Percentiles rank a stretch among this genome's conserved stretches.
phyloP scores from a whole-genome alignment of 2,797 vertebrate genomes.

The Zalophus californianus region DNA sequence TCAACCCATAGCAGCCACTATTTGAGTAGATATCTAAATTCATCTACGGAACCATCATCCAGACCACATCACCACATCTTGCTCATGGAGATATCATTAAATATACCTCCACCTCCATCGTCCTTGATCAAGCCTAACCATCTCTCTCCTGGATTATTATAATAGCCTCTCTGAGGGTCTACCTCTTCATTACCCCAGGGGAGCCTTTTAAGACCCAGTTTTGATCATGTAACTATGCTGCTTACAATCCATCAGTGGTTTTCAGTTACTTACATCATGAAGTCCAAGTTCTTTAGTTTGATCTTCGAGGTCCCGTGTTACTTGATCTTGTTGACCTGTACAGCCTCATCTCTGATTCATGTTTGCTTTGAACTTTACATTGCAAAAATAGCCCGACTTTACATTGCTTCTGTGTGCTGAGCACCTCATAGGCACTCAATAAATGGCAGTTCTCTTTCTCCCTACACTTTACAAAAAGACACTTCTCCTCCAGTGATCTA shows the following conservation, averaged over 20 bases:
- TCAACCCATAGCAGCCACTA: background rate
- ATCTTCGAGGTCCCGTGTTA: background rate
- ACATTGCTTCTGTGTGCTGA: background rate
- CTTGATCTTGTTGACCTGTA: background rate
- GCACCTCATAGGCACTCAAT: background rate
- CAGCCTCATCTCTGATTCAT: background rate
- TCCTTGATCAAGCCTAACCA: background rate
- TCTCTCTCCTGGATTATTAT: background rate
- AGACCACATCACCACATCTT: background rate
- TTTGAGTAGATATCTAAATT: background rate
- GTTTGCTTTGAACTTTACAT: background rate
- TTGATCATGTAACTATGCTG: background rate
- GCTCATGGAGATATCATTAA: background rate
- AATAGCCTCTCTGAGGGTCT: background rate
- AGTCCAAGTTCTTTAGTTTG: background rate
- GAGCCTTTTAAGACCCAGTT: background rate
- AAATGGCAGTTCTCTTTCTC: background rate
- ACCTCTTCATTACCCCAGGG: background rate
- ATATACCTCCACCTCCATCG: background rate
- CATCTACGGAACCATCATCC: background rate
- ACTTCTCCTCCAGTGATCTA: background rate
- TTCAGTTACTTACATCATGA: background rate
- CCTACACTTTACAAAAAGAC: background rate
- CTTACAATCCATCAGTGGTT: background rate
- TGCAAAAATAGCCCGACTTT: background rate